phyloP scores from a whole-genome alignment of 1,140 invertebrate species.

The Macrobrachium nipponense region DNA sequence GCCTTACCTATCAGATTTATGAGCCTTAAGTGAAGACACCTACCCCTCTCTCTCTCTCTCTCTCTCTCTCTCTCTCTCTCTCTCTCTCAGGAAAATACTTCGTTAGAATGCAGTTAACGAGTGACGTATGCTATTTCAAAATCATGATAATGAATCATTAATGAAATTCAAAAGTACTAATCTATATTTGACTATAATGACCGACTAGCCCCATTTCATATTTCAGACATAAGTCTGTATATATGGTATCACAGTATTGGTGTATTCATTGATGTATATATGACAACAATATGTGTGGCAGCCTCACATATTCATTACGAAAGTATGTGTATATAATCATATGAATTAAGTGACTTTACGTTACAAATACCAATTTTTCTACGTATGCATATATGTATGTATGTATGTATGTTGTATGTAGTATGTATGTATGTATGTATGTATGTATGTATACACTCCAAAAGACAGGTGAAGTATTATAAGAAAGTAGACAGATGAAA shows the following conservation, averaged over 20 bases:
- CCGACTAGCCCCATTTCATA: too few relatives aligned
- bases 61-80: neutral
- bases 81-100: too few relatives aligned
- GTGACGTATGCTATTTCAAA: too few relatives aligned
- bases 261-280: too few relatives aligned
- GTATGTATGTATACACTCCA: neutral
- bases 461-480: neutral
- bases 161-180: too few relatives aligned
- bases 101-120: too few relatives aligned
- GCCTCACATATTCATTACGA: neutral
- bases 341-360: neutral
- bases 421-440: slow-evolving; percentile 16
- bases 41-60: slow-evolving; percentile 3
- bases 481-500: neutral
- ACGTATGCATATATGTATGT: slow-evolving; percentile 4
- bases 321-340: neutral
- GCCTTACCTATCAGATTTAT: neutral
- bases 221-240: too few relatives aligned
- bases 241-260: too few relatives aligned
- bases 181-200: too few relatives aligned
- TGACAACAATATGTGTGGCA: neutral
- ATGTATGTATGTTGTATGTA: slow-evolving; percentile 18
- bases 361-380: neutral
- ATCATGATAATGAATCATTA: too few relatives aligned
- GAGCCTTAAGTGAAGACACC: too few relatives aligned